Evolutionary conservation across 2,797 vertebrate species (phyloP), one percentile per base, ranked within the genome.

Genomic region (Thripadectes ignobilis): DNA sequence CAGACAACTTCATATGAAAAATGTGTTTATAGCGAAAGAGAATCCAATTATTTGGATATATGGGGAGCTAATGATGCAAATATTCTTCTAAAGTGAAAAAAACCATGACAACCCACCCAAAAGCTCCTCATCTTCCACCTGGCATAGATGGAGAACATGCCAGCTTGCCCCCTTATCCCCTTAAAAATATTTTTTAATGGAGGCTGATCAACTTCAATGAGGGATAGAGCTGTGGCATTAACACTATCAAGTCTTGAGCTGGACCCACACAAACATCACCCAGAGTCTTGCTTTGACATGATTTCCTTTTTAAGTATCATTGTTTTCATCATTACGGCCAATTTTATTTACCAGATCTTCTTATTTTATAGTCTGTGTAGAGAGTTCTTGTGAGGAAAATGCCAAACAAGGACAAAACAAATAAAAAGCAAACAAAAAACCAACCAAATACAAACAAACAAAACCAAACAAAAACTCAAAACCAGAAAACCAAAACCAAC

Each of bases 331-430:
- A 59, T 51, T 84, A 62, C 4, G 22, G 26, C 6, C 1, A 38
- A 26, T 89, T 87, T 69, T 75, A 58, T 78, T 85, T 54, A 80
- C 30, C 36, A 49, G 6, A 58, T 83, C 6, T 65, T 78, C 7
- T 49, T 74, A 52, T 27, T 29, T 45, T 65, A 48, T 16, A 74
- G 32, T 30, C 68, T 67, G 7, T 6, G 5, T 23, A 71, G 8
- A 77, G 29, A 76, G 57, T 48, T 92, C 68, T 87, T 79, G 26
- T 68, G 52, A 82, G 55, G 36, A 14, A 66, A 85, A 88, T 26
- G 24, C 15, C 13, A 46, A 58, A 12, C 61, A 54, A 13, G 52
- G 52, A 32, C 52, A 23, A 43, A 66, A 34, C 10, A 52, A 61
- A 73, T 34, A 48, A 58, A 57, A 43, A 24, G 5, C 45, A 45